Evolutionary conservation across 2,888 invertebrate species (phyloP).

Genomic region (Drosophila tanythrix): DNA sequence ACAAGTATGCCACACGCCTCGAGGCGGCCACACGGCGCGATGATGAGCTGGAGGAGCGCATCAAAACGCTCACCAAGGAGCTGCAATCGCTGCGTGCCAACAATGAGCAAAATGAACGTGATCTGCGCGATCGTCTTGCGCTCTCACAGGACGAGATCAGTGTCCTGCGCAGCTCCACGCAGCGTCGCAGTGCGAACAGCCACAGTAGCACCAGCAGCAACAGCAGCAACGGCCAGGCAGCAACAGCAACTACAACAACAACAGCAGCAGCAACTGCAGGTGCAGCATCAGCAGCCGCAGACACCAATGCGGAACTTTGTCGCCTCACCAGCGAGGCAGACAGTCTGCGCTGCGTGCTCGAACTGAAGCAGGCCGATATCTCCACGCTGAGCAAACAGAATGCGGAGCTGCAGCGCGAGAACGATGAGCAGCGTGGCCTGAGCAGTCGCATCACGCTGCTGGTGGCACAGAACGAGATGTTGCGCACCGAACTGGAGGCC

Average conservation of each 20-base stretch:
- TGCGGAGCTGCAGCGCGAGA: slow-evolving; percentile 89
- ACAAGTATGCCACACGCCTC: slow-evolving; percentile 70
- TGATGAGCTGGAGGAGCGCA: slow-evolving; percentile 79
- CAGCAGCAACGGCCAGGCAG: slow-evolving; percentile 32
- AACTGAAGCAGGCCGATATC: slow-evolving; percentile 94
- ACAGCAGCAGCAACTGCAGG: slow-evolving; percentile 9
- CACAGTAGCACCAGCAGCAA: slow-evolving; percentile 8
- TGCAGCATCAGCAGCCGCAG: slow-evolving; percentile 35
- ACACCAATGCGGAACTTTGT: slow-evolving; percentile 68
- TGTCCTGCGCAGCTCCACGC: slow-evolving; percentile 70
- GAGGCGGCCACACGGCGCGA: slow-evolving; percentile 76
- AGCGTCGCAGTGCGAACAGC: slow-evolving; percentile 60
- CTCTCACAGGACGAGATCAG: slow-evolving; percentile 83
- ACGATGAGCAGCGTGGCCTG: slow-evolving; percentile 90
- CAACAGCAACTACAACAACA: slow-evolving; percentile 11
- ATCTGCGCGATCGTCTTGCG: slow-evolving; percentile 82
- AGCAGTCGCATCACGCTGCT: slow-evolving; percentile 91
- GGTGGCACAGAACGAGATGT: slow-evolving; percentile 94
- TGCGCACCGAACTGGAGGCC: slow-evolving; percentile 88
- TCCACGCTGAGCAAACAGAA: slow-evolving; percentile 90
- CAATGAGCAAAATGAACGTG: slow-evolving; percentile 80
- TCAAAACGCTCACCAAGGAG: slow-evolving; percentile 80
- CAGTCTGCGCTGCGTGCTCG: slow-evolving; percentile 94
- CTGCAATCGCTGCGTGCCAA: slow-evolving; percentile 75
- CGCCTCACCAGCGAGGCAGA: slow-evolving; percentile 90